phyloP scores from a whole-genome alignment of 2,797 vertebrate genomes.

The Hypotaenidia okinawae region DNA sequence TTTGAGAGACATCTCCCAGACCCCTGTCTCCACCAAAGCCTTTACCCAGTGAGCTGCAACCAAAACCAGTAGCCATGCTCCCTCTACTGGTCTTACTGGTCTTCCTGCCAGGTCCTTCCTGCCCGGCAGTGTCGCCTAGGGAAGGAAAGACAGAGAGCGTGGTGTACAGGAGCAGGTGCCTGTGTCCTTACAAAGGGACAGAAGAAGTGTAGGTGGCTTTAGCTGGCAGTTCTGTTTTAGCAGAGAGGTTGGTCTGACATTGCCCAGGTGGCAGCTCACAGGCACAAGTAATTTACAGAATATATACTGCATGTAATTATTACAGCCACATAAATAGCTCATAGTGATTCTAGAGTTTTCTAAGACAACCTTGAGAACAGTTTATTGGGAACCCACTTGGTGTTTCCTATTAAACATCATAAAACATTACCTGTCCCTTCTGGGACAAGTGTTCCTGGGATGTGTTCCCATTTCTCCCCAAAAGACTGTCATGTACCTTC shows the following conservation, averaged over 20 bases:
- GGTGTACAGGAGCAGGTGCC: not conserved
- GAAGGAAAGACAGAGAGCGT: not conserved
- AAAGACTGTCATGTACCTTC: not conserved
- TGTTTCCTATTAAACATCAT: not conserved
- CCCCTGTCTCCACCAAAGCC: fast-evolving
- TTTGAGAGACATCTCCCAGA: not conserved
- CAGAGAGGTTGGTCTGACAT: not conserved
- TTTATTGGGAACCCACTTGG: not conserved
- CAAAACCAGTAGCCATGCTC: not conserved
- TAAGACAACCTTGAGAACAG: not conserved
- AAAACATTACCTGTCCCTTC: not conserved
- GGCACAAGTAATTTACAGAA: not conserved
- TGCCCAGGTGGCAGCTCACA: fast-evolving
- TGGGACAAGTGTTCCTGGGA: not conserved
- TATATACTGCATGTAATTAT: not conserved
- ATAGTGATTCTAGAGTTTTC: not conserved
- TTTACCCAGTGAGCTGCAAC: not conserved
- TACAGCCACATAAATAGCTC: not conserved
- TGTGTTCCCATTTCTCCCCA: not conserved
- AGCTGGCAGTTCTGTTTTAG: not conserved
- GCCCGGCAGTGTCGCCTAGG: not conserved
- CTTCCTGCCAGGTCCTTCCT: not conserved
- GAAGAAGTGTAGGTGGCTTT: not conserved
- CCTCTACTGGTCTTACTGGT: constrained; percentile 27
- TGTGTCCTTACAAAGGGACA: not conserved